A percentile compares a stretch with the other conserved stretches of the same genome.
Evolutionary conservation across 2,888 invertebrate genomes (phyloP).

Genomic region (Myopa tessellatipennis): DNA sequence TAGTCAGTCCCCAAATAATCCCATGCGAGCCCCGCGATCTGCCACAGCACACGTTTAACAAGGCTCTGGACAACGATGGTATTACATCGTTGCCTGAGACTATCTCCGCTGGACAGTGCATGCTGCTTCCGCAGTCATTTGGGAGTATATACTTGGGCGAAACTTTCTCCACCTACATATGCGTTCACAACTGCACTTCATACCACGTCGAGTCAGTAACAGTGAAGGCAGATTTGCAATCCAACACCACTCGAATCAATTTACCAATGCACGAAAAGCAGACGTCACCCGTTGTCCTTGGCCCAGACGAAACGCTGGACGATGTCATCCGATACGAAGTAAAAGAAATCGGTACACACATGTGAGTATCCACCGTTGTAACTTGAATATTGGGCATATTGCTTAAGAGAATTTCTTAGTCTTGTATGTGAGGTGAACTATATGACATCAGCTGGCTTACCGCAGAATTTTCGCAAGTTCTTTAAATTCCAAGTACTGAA

Average conservation of each 20-base stretch:
- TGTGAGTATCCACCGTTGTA: slow-evolving; percentile 70
- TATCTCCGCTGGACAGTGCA: slow-evolving; percentile 81
- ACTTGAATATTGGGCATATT: background rate
- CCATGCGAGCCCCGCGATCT: slow-evolving; percentile 88
- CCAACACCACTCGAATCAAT: slow-evolving; percentile 87
- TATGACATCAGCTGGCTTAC: slow-evolving; percentile 78
- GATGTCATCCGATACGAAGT: slow-evolving; percentile 98
- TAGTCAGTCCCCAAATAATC: slow-evolving; percentile 83
- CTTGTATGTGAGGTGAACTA: slow-evolving; percentile 97
- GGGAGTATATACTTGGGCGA: slow-evolving; percentile 97
- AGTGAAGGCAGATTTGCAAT: slow-evolving; percentile 89
- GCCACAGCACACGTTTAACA: slow-evolving; percentile 79
- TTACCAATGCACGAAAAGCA: slow-evolving; percentile 80
- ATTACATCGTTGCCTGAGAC: slow-evolving; percentile 86
- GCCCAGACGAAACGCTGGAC: slow-evolving; percentile 88
- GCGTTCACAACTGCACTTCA: slow-evolving; percentile 94
- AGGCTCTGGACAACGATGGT: slow-evolving; percentile 83
- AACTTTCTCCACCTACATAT: slow-evolving; percentile 97
- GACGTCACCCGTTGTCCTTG: slow-evolving; percentile 72
- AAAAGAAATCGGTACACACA: slow-evolving; percentile 98
- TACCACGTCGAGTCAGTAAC: slow-evolving; percentile 73
- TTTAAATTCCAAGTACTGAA: slow-evolving; percentile 98
- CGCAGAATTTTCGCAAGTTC: slow-evolving; percentile 92
- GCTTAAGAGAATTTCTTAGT: slow-evolving; percentile 66
- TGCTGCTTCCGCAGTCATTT: slow-evolving; percentile 95